Conservation (phyloP, 2,113 vertebrate genomes). For the Saguinus midas region DNA sequence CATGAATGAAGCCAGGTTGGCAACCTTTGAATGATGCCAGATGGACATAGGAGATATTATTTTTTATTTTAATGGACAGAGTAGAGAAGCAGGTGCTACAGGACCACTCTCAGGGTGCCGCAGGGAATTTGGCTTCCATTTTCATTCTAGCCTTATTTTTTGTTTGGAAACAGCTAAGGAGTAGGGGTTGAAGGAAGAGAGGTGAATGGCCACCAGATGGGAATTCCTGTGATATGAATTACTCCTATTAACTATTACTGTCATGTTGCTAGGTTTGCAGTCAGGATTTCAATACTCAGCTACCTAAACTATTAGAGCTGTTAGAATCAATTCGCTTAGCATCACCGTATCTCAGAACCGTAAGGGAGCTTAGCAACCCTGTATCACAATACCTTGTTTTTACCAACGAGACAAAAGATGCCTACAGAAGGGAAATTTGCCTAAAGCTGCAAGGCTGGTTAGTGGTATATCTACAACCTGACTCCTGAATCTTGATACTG, state of each 20-base stretch:
- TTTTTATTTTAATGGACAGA: conserved; percentile 67
- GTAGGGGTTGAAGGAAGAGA: not conserved
- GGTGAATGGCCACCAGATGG: not conserved
- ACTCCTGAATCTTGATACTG: not conserved
- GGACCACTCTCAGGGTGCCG: not conserved
- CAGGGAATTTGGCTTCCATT: not conserved
- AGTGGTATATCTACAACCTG: not conserved
- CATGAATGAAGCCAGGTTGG: conserved; percentile 59
- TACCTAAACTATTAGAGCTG: not conserved
- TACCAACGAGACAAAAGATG: not conserved
- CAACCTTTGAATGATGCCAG: conserved; percentile 61
- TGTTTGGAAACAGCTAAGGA: conserved; percentile 28
- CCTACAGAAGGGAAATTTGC: not conserved
- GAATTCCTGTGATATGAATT: not conserved
- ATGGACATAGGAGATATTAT: conserved; percentile 57
- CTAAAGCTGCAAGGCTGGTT: rapidly evolving
- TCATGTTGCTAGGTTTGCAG: not conserved
- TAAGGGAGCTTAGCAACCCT: not conserved
- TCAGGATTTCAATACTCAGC: not conserved
- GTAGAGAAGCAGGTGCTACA: conserved; percentile 61
- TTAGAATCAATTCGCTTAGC: not conserved
- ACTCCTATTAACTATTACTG: not conserved
- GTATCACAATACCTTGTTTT: not conserved
- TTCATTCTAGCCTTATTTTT: conserved; percentile 9
- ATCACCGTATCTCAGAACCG: not conserved